Percentiles rank a stretch among this genome's conserved stretches.
Evolutionary conservation across 2,797 vertebrate species (phyloP).

Genomic region (Emys orbicularis): DNA sequence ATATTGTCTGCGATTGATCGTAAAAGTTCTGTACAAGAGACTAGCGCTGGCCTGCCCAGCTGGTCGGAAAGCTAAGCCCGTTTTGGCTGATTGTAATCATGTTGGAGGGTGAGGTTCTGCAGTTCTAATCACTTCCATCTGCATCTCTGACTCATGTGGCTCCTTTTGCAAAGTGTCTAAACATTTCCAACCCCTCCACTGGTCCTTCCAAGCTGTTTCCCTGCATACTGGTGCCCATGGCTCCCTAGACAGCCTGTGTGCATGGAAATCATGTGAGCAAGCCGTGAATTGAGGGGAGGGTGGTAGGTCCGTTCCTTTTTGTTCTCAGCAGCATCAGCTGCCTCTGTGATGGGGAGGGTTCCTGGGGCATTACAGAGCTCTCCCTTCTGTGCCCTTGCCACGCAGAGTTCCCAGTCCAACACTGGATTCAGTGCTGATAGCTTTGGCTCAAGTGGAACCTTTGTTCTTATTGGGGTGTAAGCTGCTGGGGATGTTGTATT

Average conservation of each 20-base stretch:
- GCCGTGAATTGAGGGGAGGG: not conserved
- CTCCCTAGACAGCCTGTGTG: not conserved
- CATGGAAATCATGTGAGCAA: not conserved
- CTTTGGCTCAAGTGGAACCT: no score
- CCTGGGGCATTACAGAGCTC: no score
- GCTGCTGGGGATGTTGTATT: no score
- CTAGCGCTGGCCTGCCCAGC: not conserved
- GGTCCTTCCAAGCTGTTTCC: slow-evolving; percentile 1
- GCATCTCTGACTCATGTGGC: slow-evolving; percentile 50
- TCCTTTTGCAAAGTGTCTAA: slow-evolving; percentile 46
- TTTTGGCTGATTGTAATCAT: not conserved
- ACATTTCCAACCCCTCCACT: slow-evolving; percentile 55
- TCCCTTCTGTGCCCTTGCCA: no score
- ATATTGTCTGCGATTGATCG: not conserved
- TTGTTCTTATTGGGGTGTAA: no score
- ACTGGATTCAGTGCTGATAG: no score
- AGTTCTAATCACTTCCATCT: slow-evolving; percentile 67
- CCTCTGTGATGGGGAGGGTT: not conserved
- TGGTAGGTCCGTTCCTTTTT: not conserved
- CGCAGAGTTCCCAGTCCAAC: no score
- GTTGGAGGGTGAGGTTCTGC: not conserved
- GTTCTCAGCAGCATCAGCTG: not conserved
- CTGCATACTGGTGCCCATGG: not conserved
- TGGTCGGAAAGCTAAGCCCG: not conserved
- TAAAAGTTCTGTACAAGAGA: not conserved